A percentile compares a stretch with the other conserved stretches of the same genome.
These are phyloP conservation scores for Cephus rjabovi DNA, from an alignment of 2,888 invertebrate genomes.

Conservation along the genomic window DNA sequence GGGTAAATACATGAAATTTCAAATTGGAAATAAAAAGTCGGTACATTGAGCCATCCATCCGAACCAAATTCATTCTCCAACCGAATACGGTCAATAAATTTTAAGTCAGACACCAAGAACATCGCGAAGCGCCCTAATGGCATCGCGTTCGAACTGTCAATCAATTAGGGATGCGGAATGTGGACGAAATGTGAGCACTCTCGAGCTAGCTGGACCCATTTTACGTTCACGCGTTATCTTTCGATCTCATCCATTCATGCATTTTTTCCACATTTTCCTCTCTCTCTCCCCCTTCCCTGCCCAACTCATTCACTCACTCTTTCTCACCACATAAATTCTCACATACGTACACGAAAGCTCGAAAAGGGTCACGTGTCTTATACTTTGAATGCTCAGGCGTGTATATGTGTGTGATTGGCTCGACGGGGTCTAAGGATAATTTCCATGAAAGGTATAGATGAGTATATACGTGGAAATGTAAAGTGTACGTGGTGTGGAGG, in stretches of 20 bases:
- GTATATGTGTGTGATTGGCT: neutral
- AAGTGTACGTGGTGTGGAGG: neutral
- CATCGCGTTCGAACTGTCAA: conserved; percentile 14
- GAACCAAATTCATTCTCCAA: neutral
- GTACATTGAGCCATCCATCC: neutral
- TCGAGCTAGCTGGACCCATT: neutral
- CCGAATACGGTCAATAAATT: neutral
- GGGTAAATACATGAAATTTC: neutral
- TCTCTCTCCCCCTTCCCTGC: conserved; percentile 8
- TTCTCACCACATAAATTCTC: conserved; percentile 14
- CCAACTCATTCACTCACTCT: conserved; percentile 13
- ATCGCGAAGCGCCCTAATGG: neutral
- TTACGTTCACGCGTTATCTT: neutral
- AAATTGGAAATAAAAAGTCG: neutral
- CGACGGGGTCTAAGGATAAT: neutral
- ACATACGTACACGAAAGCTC: neutral
- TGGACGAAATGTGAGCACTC: conserved; percentile 24
- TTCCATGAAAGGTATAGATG: neutral
- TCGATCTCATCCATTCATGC: neutral
- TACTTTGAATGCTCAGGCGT: neutral
- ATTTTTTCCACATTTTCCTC: conserved; percentile 5
- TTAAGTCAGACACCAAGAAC: neutral
- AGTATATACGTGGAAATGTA: neutral
- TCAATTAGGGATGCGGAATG: conserved; percentile 23
- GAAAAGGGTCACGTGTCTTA: neutral